Conservation (phyloP, 2,797 vertebrate genomes). For the Epinephelus coioides region DNA sequence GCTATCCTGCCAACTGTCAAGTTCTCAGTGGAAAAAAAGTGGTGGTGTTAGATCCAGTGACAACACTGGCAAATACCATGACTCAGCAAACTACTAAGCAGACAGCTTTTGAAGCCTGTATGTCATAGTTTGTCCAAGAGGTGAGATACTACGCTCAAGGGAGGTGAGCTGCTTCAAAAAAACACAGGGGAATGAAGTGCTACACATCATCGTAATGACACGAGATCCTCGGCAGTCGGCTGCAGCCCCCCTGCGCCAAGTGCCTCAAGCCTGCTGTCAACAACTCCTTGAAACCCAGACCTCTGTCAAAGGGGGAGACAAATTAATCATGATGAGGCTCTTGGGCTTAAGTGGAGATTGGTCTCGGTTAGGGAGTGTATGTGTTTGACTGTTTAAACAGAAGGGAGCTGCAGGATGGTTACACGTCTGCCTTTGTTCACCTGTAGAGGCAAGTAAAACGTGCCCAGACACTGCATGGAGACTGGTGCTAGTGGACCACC, state of each 20-base stretch:
- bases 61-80: slow-evolving; percentile 24
- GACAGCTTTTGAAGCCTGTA: slow-evolving; percentile 16
- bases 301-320: slow-evolving; percentile 42
- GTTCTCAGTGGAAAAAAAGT: background rate
- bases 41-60: background rate
- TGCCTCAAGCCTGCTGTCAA: slow-evolving; percentile 65
- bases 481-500: slow-evolving; percentile 24
- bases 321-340: slow-evolving; percentile 58
- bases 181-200: slow-evolving; percentile 33
- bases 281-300: slow-evolving; percentile 62
- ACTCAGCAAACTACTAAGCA: slow-evolving; percentile 29
- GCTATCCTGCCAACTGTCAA: background rate
- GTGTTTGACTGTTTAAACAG: slow-evolving; percentile 7
- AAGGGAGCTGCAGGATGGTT: slow-evolving; percentile 2
- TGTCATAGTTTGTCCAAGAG: slow-evolving; percentile 27
- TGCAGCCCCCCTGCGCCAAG: slow-evolving; percentile 26
- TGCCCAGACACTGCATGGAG: slow-evolving; percentile 24
- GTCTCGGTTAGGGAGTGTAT: background rate
- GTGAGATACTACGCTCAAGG: slow-evolving; percentile 35
- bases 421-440: slow-evolving; percentile 42
- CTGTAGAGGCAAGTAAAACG: slow-evolving; percentile 19
- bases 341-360: background rate
- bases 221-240: background rate
- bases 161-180: slow-evolving; percentile 30
- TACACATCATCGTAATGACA: slow-evolving; percentile 54